These are phyloP conservation scores for Apoda limacodes DNA, from an alignment of 2,888 invertebrate species.

Conservation along the genomic window DNA sequence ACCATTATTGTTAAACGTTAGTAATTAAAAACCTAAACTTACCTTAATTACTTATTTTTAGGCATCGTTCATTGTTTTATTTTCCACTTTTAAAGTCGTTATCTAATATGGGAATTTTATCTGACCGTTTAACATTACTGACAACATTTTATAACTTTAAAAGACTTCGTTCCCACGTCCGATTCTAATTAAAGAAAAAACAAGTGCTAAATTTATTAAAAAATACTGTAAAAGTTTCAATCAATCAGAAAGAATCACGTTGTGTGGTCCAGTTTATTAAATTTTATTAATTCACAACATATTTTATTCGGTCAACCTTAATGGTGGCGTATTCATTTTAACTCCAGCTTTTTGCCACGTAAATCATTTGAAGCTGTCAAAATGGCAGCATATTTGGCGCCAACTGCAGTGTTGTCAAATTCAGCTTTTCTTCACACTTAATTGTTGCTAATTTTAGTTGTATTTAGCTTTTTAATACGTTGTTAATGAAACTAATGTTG, in stretches of 20 bases:
- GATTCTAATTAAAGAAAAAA: too few species aligned
- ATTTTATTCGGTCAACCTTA: conserved; percentile 33
- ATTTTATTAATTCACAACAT: conserved; percentile 42
- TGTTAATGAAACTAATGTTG: conserved; percentile 36
- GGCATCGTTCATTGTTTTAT: too few species aligned
- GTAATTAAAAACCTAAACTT: too few species aligned
- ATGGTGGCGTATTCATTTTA: conserved; percentile 39
- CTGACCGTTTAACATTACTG: too few species aligned
- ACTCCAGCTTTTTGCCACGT: conserved; percentile 31
- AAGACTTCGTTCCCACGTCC: too few species aligned
- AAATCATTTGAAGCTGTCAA: conserved; percentile 44
- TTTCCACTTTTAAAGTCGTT: too few species aligned
- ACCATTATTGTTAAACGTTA: too few species aligned
- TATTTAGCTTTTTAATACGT: conserved; percentile 40
- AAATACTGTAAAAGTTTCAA: too few species aligned
- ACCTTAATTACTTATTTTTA: too few species aligned
- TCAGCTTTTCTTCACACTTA: conserved; percentile 23
- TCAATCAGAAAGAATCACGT: conserved; percentile 28
- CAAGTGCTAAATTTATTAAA: too few species aligned
- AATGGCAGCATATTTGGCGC: conserved; percentile 52
- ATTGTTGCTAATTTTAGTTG: conserved; percentile 29
- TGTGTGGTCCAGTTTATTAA: conserved; percentile 46
- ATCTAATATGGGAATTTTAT: too few species aligned
- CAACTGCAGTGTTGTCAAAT: conserved; percentile 32
- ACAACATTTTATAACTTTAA: too few species aligned